Conservation (phyloP, 2,888 invertebrate genomes). For the Sesia bembeciformis region DNA sequence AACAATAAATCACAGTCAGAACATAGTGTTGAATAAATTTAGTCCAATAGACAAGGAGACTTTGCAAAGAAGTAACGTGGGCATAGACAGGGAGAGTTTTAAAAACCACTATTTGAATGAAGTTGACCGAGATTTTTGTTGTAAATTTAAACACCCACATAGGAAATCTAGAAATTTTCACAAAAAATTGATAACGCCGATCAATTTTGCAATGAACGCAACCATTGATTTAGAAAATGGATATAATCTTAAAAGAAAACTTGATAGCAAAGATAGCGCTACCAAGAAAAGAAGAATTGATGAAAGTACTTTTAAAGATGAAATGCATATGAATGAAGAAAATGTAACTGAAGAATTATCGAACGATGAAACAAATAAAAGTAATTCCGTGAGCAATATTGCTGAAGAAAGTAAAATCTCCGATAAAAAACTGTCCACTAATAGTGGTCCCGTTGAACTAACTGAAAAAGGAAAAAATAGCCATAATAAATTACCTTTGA, state of each 20-base stretch:
- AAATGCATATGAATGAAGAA: too few relatives aligned
- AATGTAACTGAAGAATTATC: not conserved
- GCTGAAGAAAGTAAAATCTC: too few relatives aligned
- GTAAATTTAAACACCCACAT: slow-evolving; percentile 17
- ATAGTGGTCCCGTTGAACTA: too few relatives aligned
- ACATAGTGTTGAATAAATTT: slow-evolving; percentile 19
- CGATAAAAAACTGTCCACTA: too few relatives aligned
- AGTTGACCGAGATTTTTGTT: slow-evolving; percentile 21
- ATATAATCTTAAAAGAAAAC: not conserved
- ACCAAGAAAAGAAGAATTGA: slow-evolving; percentile 4
- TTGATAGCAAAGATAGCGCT: not conserved
- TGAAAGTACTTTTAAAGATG: not conserved
- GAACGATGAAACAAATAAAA: too few relatives aligned
- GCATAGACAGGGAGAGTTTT: slow-evolving; percentile 47
- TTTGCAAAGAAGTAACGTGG: slow-evolving; percentile 18
- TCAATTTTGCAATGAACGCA: slow-evolving; percentile 18
- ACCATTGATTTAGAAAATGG: not conserved
- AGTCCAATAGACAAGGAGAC: slow-evolving; percentile 30
- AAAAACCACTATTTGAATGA: slow-evolving; percentile 47
- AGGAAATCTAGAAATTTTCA: not conserved
- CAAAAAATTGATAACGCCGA: slow-evolving; percentile 10
- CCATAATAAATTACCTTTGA: too few relatives aligned
- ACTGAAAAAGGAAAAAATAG: too few relatives aligned
- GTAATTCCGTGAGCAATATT: too few relatives aligned
- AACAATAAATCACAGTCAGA: too few relatives aligned